A percentile compares a stretch with the other conserved stretches of the same genome.
Evolutionary conservation across 1,140 invertebrate species (phyloP).

Genomic region (Atta texana): DNA sequence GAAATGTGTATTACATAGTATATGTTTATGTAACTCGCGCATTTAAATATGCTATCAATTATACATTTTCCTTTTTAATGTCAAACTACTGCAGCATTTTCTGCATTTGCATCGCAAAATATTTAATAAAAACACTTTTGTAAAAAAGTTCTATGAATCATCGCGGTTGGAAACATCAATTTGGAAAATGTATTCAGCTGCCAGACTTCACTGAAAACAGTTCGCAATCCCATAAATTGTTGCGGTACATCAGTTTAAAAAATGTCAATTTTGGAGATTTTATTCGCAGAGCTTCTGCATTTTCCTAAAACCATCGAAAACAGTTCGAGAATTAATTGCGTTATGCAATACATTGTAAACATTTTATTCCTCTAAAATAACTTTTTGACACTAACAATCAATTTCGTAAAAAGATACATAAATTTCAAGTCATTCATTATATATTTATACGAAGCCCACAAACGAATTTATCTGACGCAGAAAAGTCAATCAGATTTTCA

Average conservation of each 20-base stretch:
- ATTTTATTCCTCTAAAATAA: not conserved
- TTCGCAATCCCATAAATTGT: constrained; percentile 14
- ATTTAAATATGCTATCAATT: constrained; percentile 16
- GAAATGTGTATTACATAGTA: not conserved
- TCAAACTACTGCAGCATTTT: not conserved
- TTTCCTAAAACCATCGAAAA: not conserved
- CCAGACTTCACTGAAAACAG: not conserved
- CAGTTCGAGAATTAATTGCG: constrained; percentile 14
- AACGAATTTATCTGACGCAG: not conserved
- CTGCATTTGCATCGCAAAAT: constrained; percentile 26
- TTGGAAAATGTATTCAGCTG: constrained; percentile 25
- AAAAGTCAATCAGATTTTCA: constrained; percentile 35
- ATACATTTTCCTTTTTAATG: constrained; percentile 1
- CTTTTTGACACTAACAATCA: not conserved
- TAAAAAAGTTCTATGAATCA: constrained; percentile 7
- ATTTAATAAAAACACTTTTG: not conserved
- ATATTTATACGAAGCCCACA: not conserved
- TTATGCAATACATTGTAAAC: not conserved
- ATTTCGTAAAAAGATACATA: not conserved
- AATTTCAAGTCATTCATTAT: not conserved
- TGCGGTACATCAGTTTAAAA: constrained; percentile 16
- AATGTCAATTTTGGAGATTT: constrained; percentile 27
- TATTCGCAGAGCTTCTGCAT: not conserved
- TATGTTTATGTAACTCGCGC: not conserved
- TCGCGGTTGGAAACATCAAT: constrained; percentile 27